phyloP scores from a whole-genome alignment of 2,113 vertebrate genomes.

The Gymnogyps californianus region DNA sequence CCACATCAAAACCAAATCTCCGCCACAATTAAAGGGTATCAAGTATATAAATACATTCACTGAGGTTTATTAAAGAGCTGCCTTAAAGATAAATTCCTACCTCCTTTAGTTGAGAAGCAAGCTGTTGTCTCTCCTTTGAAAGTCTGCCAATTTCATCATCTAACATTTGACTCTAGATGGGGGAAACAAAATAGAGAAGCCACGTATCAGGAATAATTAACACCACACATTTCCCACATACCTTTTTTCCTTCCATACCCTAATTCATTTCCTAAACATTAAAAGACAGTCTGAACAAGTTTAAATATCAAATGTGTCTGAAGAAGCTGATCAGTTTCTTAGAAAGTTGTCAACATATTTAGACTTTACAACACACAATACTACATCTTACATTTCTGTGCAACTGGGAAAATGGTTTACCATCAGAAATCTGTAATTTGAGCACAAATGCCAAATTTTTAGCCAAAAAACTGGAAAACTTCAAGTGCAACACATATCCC shows the following conservation, averaged over 20 bases:
- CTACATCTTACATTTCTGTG: not conserved
- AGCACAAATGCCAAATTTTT: not conserved
- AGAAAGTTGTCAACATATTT: not conserved
- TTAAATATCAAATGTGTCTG: not conserved
- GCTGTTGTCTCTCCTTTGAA: constrained; percentile 76
- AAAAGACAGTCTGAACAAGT: no score
- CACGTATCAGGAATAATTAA: not conserved
- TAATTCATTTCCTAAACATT: not conserved
- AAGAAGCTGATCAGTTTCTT: not conserved
- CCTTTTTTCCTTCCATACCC: not conserved
- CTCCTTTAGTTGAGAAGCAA: constrained; percentile 78
- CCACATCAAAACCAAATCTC: not conserved
- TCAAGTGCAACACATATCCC: not conserved
- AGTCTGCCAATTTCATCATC: constrained; percentile 68
- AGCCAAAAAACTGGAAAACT: not conserved
- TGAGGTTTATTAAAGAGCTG: not conserved
- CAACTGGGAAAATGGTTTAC: not conserved
- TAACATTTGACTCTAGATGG: constrained; percentile 68
- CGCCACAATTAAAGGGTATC: not conserved
- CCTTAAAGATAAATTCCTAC: constrained; percentile 49
- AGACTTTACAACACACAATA: not conserved
- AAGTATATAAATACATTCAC: not conserved
- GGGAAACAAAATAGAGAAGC: not conserved
- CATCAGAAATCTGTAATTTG: not conserved
- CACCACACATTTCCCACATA: not conserved